These are phyloP conservation scores for Synergus japonicus DNA, from an alignment of 2,888 invertebrate genomes.

Conservation along the genomic window DNA sequence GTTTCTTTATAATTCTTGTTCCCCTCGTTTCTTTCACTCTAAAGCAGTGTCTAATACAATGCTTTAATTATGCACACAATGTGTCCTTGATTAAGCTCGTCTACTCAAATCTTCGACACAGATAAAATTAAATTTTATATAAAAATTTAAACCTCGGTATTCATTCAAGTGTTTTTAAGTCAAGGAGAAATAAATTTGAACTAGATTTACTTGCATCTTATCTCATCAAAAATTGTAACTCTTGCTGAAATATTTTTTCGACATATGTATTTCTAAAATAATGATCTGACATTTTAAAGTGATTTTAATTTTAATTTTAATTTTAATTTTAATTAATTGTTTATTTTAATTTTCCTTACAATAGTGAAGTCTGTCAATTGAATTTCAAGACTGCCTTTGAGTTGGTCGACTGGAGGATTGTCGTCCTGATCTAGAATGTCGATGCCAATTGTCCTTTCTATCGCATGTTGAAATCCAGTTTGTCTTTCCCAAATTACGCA, in stretches of 20 bases:
- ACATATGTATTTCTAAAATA: no score
- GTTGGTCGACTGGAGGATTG: constrained; percentile 77
- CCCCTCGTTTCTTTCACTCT: constrained; percentile 51
- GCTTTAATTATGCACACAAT: constrained; percentile 66
- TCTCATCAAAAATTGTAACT: no score
- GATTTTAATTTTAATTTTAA: background rate
- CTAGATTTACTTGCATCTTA: no score
- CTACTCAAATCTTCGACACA: background rate
- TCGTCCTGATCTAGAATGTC: constrained; percentile 79
- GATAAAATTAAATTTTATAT: background rate
- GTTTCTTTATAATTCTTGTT: constrained; percentile 53
- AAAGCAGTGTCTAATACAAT: constrained; percentile 60
- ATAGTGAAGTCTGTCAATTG: constrained; percentile 68
- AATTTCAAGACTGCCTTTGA: constrained; percentile 68
- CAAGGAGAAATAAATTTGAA: no score
- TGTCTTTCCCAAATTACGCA: constrained; percentile 76
- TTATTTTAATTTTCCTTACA: constrained; percentile 58
- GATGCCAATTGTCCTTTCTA: constrained; percentile 74
- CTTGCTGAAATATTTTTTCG: no score
- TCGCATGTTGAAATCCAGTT: constrained; percentile 69
- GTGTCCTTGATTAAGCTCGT: constrained; percentile 61
- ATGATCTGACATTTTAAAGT: no score
- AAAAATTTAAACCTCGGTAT: background rate
- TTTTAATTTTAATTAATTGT: no score
- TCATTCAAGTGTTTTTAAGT: no score